A percentile compares a stretch with the other conserved stretches of the same genome.
Evolutionary conservation across 2,797 vertebrate genomes (phyloP).

Genomic region (Alauda arvensis): DNA sequence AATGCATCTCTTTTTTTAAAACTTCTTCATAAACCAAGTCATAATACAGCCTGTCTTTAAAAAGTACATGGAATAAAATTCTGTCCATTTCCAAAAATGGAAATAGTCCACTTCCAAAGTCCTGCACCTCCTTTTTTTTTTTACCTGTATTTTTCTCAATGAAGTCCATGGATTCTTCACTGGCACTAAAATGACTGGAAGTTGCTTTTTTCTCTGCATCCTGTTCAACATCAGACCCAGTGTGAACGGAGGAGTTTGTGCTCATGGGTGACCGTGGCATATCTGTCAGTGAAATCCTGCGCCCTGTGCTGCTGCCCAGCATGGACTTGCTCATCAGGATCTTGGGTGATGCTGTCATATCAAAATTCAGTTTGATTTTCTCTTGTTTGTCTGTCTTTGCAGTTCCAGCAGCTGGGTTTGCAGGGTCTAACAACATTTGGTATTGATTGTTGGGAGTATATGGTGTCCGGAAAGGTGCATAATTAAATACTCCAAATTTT

Average conservation of each 20-base stretch:
- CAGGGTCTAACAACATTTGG: slow-evolving; percentile 93
- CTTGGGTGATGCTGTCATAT: slow-evolving; percentile 95
- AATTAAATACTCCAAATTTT: slow-evolving; percentile 95
- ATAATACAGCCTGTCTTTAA: background rate
- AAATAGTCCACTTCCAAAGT: background rate
- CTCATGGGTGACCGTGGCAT: slow-evolving; percentile 98
- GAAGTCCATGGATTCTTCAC: slow-evolving; percentile 97
- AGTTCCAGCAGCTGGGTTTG: slow-evolving; percentile 86
- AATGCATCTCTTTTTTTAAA: background rate
- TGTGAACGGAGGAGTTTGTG: slow-evolving; percentile 95
- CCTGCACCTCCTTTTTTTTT: background rate
- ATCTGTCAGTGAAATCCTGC: slow-evolving; percentile 89
- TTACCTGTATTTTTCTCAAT: slow-evolving; percentile 84
- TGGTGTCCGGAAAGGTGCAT: slow-evolving; percentile 95
- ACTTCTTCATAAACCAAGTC: background rate
- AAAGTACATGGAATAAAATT: background rate
- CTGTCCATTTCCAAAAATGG: background rate
- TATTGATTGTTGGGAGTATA: slow-evolving; percentile 96
- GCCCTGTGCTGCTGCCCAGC: slow-evolving; percentile 80
- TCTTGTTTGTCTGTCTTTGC: slow-evolving; percentile 91
- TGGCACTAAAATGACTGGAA: slow-evolving; percentile 90
- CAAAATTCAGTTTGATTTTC: slow-evolving; percentile 94
- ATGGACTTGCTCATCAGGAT: slow-evolving; percentile 89
- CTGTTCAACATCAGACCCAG: slow-evolving; percentile 93
- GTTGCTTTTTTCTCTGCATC: slow-evolving; percentile 88